phyloP scores from a whole-genome alignment of 2,797 vertebrate species.

The Triplophysa bombifrons region DNA sequence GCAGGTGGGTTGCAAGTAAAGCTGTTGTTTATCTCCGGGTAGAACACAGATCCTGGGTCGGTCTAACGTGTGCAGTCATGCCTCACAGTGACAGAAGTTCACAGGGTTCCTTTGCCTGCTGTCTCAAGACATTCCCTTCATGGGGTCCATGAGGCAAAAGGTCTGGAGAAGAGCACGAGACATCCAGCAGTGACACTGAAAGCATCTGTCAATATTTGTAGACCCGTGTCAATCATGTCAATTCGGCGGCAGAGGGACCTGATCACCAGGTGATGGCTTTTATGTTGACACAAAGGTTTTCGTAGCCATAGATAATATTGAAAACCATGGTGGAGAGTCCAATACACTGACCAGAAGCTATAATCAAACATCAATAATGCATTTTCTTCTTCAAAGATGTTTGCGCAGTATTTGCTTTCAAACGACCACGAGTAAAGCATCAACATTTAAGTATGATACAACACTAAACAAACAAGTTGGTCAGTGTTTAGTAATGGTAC shows the following conservation, averaged over 20 bases:
- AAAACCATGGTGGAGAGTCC: neutral
- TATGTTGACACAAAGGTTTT: neutral
- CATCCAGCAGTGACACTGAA: constrained; percentile 9
- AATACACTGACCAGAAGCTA: neutral
- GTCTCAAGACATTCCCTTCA: constrained; percentile 50
- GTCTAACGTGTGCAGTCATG: constrained; percentile 37
- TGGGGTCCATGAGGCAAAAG: constrained; percentile 23
- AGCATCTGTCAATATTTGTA: constrained; percentile 22
- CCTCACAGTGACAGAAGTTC: constrained; percentile 38
- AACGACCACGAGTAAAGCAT: too few species aligned
- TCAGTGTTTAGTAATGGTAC: too few species aligned
- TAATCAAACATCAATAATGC: neutral
- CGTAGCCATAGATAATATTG: neutral
- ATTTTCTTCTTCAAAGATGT: too few species aligned
- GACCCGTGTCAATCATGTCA: neutral
- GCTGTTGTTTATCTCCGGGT: constrained; percentile 33
- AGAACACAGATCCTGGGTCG: constrained; percentile 23
- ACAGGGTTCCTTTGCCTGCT: constrained; percentile 16
- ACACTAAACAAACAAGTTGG: too few species aligned
- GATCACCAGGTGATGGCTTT: neutral
- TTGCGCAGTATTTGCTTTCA: too few species aligned
- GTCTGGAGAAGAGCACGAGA: constrained; percentile 18
- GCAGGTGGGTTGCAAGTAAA: constrained; percentile 36
- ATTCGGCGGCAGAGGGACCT: neutral
- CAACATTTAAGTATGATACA: too few species aligned